These are phyloP conservation scores for Typhlomys cinereus DNA, from an alignment of 2,113 vertebrate species.

Conservation along the genomic window DNA sequence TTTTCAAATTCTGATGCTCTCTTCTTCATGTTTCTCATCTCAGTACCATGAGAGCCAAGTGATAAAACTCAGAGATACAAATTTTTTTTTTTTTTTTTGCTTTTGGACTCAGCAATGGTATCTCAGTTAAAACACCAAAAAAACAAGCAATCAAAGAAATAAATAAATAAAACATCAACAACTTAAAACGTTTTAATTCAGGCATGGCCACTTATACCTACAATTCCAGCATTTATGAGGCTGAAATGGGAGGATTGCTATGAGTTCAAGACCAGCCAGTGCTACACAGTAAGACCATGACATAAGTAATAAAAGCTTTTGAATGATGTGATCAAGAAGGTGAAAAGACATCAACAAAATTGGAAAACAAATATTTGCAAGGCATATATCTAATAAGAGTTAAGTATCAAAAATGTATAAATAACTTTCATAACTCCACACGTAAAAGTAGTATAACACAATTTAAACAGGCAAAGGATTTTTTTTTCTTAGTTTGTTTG, in stretches of 20 bases:
- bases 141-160: not conserved
- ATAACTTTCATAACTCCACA: not conserved
- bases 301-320: not conserved
- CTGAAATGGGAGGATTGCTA: too few species aligned
- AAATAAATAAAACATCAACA: not conserved
- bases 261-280: too few species aligned
- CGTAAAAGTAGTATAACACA: not conserved
- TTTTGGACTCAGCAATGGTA: too few species aligned
- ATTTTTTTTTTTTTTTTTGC: too few species aligned
- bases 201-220: too few species aligned
- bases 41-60: not conserved
- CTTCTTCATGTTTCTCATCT: not conserved
- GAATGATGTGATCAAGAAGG: not conserved
- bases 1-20: not conserved
- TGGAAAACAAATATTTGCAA: not conserved
- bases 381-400: not conserved
- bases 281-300: not conserved
- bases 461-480: not conserved
- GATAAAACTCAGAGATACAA: not conserved
- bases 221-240: too few species aligned
- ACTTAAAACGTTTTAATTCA: too few species aligned
- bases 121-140: not conserved
- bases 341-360: not conserved
- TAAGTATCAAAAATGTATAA: not conserved
- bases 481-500: not conserved